Evolutionary conservation across 37 sponge, comb jelly and placozoan genomes (phyloP).

Genomic region (Halichondria panicea): DNA sequence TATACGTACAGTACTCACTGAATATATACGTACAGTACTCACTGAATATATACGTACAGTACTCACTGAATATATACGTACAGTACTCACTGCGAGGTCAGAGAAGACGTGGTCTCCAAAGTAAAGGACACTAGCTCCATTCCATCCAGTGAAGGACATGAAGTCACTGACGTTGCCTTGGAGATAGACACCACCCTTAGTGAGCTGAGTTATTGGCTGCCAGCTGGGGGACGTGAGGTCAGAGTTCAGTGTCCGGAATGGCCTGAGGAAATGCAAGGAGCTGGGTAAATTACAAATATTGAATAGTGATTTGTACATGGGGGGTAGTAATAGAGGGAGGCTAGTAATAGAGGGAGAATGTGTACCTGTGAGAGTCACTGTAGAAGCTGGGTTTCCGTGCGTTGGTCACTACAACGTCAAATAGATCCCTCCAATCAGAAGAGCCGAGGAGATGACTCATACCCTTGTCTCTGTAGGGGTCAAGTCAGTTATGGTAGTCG

Average conservation of each 20-base stretch:
- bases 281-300: background rate
- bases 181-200: slow-evolving; percentile 60
- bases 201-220: slow-evolving; percentile 54
- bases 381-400: slow-evolving; percentile 93
- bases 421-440: slow-evolving; percentile 82
- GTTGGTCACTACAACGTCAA: slow-evolving; percentile 81
- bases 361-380: slow-evolving; percentile 47
- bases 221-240: slow-evolving; percentile 50
- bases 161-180: slow-evolving; percentile 88
- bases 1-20: background rate
- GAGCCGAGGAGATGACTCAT: slow-evolving; percentile 71
- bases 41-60: background rate
- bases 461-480: slow-evolving; percentile 64
- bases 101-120: slow-evolving; percentile 97
- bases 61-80: background rate
- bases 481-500: background rate
- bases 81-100: slow-evolving; percentile 86
- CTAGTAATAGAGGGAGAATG: background rate
- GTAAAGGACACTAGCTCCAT: slow-evolving; percentile 77
- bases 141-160: slow-evolving; percentile 82
- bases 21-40: background rate
- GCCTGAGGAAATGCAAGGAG: slow-evolving; percentile 27
- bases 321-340: background rate
- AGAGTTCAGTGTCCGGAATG: slow-evolving; percentile 62
- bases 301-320: background rate